A percentile compares a stretch with the other conserved stretches of the same genome.
Conservation (phyloP, 2,113 vertebrate species). For the Sylvia atricapilla region DNA sequence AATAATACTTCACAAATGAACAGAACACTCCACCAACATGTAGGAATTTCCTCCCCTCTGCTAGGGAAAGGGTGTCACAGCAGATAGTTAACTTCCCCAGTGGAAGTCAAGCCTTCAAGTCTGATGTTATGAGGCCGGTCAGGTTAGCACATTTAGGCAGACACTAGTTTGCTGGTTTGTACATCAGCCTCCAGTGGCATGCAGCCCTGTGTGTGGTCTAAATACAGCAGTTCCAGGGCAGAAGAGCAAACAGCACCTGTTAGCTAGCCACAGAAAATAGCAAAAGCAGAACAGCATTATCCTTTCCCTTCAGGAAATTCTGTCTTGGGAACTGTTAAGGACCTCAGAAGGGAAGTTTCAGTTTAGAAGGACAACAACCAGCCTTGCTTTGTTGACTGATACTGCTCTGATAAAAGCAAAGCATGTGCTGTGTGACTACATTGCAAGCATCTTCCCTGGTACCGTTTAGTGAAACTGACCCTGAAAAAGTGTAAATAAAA, state of each 20-base stretch:
- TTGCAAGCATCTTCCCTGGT: background rate
- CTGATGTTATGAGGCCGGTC: too few species aligned
- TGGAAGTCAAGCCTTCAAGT: background rate
- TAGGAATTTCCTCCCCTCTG: background rate
- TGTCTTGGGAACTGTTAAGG: background rate
- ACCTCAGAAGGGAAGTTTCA: background rate
- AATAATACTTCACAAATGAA: background rate
- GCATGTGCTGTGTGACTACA: background rate
- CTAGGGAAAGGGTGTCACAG: background rate
- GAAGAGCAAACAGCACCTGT: background rate
- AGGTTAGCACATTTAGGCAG: background rate
- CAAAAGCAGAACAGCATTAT: background rate
- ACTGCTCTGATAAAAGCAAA: background rate
- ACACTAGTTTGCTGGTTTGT: background rate
- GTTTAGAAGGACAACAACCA: background rate
- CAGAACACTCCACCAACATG: background rate
- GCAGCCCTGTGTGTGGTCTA: background rate
- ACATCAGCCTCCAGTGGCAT: background rate
- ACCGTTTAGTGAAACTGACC: background rate
- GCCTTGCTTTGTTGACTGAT: background rate
- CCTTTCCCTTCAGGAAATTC: background rate
- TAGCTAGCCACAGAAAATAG: background rate
- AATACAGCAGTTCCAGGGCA: background rate
- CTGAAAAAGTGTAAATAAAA: background rate
- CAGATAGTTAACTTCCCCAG: background rate